These are phyloP conservation scores for Prosopocoilus inquinatus DNA, from an alignment of 2,888 invertebrate species.

Conservation along the genomic window DNA sequence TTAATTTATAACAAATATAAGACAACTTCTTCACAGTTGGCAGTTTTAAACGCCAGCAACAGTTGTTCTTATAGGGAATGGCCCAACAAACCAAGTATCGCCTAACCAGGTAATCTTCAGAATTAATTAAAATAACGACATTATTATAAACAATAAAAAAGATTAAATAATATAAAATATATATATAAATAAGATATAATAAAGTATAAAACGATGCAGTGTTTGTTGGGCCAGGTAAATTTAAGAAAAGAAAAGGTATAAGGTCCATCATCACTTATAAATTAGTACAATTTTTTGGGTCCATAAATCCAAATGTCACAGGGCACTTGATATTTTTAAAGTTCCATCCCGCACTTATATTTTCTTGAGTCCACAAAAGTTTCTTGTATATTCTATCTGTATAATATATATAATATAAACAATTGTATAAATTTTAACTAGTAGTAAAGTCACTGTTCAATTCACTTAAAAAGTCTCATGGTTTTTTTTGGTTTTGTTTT, in stretches of 20 bases:
- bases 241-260: conserved; percentile 22
- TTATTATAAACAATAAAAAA: conserved; percentile 43
- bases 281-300: conserved; percentile 37
- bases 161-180: conserved; percentile 39
- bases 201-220: conserved; percentile 16
- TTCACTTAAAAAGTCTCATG: conserved; percentile 32
- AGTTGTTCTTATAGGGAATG: conserved; percentile 29
- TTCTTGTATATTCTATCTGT: conserved; percentile 42
- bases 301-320: conserved; percentile 31
- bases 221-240: conserved; percentile 21
- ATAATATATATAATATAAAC: conserved; percentile 49
- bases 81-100: conserved; percentile 40
- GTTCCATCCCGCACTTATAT: conserved; percentile 32
- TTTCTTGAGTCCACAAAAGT: conserved; percentile 35
- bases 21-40: conserved; percentile 31
- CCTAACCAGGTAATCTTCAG: conserved; percentile 25
- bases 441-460: conserved; percentile 34
- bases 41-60: conserved; percentile 30
- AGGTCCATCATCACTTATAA: conserved; percentile 28
- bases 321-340: conserved; percentile 35
- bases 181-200: conserved; percentile 35
- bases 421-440: conserved; percentile 51
- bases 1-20: conserved; percentile 42
- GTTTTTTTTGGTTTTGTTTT: too few relatives aligned
- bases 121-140: conserved; percentile 38